Conservation (phyloP, 1,140 invertebrate genomes). For the Dreissena rostriformis region DNA sequence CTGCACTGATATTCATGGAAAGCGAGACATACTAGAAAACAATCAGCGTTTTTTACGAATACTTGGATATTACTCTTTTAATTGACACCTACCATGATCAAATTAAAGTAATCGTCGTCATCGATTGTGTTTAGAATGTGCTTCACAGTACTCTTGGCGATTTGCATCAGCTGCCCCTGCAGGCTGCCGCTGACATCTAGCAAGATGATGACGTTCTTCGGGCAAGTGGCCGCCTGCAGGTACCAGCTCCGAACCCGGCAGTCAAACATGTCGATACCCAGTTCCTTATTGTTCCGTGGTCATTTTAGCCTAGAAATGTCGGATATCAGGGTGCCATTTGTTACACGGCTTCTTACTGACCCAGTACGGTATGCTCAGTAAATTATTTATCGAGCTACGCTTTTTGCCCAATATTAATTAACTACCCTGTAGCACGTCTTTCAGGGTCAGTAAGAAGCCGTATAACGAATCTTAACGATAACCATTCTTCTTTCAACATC, state of each 20-base stretch:
- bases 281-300: slow-evolving; percentile 68
- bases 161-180: slow-evolving; percentile 95
- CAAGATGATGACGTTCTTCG: slow-evolving; percentile 98
- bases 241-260: slow-evolving; percentile 84
- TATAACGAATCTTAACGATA: no score
- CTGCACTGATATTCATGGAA: not conserved
- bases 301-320: slow-evolving; percentile 75
- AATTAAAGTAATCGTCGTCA: slow-evolving; percentile 98
- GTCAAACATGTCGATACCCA: slow-evolving; percentile 77
- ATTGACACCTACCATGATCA: slow-evolving; percentile 85
- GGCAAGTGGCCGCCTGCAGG: slow-evolving; percentile 97
- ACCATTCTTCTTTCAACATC: no score
- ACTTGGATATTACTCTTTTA: no score
- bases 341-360: no score
- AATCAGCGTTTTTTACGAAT: not conserved
- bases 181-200: slow-evolving; percentile 98
- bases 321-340: not conserved
- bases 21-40: not conserved
- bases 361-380: no score
- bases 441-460: no score
- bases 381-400: no score
- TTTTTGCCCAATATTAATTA: no score
- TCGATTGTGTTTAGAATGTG: slow-evolving; percentile 97
- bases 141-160: slow-evolving; percentile 95
- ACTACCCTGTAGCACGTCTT: no score